Percentiles rank a stretch among this genome's conserved stretches.
phyloP scores from a whole-genome alignment of 2,797 vertebrate genomes.

The Phylloscopus collybita region DNA sequence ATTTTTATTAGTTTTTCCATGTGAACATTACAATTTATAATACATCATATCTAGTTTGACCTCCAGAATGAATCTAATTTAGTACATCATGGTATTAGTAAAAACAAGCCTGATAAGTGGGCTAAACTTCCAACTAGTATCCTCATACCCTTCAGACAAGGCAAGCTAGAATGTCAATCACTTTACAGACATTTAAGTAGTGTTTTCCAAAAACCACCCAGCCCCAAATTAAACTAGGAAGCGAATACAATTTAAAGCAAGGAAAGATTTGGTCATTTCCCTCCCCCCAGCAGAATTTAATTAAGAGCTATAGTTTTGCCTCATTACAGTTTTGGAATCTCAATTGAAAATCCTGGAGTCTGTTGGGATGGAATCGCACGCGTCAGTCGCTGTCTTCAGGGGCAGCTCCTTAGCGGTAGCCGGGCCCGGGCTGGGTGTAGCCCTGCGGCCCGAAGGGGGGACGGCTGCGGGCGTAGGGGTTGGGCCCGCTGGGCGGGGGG shows the following conservation, averaged over 20 bases:
- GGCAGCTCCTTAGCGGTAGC: slow-evolving; percentile 83
- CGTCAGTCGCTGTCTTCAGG: neutral
- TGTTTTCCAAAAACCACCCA: slow-evolving; percentile 62
- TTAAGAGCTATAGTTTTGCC: slow-evolving; percentile 71
- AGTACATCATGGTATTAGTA: slow-evolving; percentile 80
- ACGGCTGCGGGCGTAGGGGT: slow-evolving; percentile 94
- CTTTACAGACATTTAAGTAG: slow-evolving; percentile 73
- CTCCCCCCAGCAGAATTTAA: slow-evolving; percentile 60
- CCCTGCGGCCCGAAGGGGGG: slow-evolving; percentile 89
- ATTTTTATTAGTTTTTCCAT: slow-evolving; percentile 90
- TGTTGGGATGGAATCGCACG: slow-evolving; percentile 44
- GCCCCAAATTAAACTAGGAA: slow-evolving; percentile 73
- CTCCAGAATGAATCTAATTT: slow-evolving; percentile 81
- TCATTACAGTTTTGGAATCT: slow-evolving; percentile 63
- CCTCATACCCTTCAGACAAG: slow-evolving; percentile 68
- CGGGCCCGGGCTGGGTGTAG: slow-evolving; percentile 94
- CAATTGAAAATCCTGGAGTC: slow-evolving; percentile 73
- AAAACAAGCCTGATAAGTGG: slow-evolving; percentile 73
- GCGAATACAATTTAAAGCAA: slow-evolving; percentile 80
- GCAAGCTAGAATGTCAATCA: slow-evolving; percentile 76
- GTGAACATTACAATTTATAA: slow-evolving; percentile 90
- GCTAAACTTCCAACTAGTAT: slow-evolving; percentile 70
- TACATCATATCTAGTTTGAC: slow-evolving; percentile 87
- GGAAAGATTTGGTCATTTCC: slow-evolving; percentile 70
- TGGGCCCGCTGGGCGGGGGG: slow-evolving; percentile 88